phyloP scores from a whole-genome alignment of 2,113 vertebrate species.

The Capreolus pygargus region DNA sequence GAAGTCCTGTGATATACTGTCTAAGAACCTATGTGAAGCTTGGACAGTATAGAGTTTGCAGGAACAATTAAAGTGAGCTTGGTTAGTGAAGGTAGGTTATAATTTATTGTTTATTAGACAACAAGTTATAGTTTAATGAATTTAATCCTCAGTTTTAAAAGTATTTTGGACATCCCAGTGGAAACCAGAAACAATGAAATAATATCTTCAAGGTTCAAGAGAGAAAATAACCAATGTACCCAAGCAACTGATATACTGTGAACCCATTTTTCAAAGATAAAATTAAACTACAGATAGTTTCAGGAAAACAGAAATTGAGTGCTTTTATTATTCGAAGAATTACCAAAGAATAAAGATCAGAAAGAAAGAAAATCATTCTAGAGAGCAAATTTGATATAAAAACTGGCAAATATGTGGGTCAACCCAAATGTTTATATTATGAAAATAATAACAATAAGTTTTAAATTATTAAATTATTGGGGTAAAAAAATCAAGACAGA shows the following conservation, averaged over 20 bases:
- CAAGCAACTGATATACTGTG: background rate
- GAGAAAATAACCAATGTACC: background rate
- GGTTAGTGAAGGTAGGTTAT: background rate
- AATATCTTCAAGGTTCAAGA: background rate
- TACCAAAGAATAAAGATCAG: background rate
- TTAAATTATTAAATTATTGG: background rate
- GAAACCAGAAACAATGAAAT: background rate
- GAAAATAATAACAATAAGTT: background rate
- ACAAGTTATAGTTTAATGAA: background rate
- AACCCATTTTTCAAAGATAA: background rate
- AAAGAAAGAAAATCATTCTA: background rate
- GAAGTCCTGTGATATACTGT: background rate
- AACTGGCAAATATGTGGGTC: background rate
- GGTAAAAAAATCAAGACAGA: background rate
- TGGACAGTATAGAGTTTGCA: background rate
- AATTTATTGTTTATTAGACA: background rate
- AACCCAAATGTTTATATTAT: background rate
- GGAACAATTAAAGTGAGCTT: background rate
- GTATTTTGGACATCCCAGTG: background rate
- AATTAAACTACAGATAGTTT: background rate
- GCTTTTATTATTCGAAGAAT: background rate
- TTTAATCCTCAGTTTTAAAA: background rate
- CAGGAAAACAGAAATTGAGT: background rate
- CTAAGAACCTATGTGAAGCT: background rate
- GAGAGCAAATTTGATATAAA: background rate